Evolutionary conservation across 2,113 vertebrate species (phyloP), one percentile per base, ranked within the genome.

Genomic region (Herpetotheres cachinnans): DNA sequence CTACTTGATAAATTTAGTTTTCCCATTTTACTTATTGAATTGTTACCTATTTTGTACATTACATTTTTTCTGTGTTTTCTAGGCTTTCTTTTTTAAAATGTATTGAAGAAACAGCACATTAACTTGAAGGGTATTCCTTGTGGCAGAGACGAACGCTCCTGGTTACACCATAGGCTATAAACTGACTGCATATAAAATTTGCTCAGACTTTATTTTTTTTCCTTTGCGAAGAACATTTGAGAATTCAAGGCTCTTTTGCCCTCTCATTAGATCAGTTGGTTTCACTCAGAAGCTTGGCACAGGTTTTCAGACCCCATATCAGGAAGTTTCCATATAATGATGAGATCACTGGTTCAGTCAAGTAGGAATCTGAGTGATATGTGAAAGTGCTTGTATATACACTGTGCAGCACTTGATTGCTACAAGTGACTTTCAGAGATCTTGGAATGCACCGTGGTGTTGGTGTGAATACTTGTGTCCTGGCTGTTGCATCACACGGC

Each of bases 131-230:
- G 4, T 73, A 17, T 65, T 82, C 29, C 8, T 74, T 47, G 26
- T 30, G 38, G 27, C 49, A 69, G 54, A 72, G 11, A 26, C 46
- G 27, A 63, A 14, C 2, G 3, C 20, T 67, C 30, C 21, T 62
- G 27, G 13, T 40, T 74, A 61, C 18, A 61, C 16, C 32, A 17
- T 17, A 36, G 13, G 12, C 24, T 72, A 13, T 24, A 40, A 79
- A 34, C 15, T 47, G 10, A 59, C 54, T 20, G 18, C 19, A 18
- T 56, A 30, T 44, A 66, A 36, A 59, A 70, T 47, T 82, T 58
- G 6, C 9, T 62, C 3, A 6, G 9, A 6, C 9, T 19, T 22
- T 55, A 0, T 18, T n/a, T 69, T 46, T 52, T 73, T 24, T 4
- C 2, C 27, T 70, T 89, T 89, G 29, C 25, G 58, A 66, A 82